Evolutionary conservation across 2,113 vertebrate species (phyloP), one percentile per base, ranked within the genome.

Genomic region (Acinonyx jubatus): DNA sequence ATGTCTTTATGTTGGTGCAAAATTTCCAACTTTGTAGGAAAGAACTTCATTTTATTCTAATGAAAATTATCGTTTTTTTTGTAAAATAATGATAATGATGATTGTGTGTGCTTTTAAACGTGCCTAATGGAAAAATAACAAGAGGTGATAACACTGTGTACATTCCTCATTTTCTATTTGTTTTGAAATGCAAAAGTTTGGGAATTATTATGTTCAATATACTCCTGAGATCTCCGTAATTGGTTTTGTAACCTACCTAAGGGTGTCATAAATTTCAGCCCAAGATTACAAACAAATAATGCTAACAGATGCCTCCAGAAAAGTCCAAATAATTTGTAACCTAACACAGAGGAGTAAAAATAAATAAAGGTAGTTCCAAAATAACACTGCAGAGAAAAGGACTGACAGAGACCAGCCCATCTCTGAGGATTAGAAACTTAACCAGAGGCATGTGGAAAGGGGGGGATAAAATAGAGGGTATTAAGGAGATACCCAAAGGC

Each of bases 271-370:
- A 91, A 87, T 82, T 83, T 87, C 61, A 78, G 29, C 12, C 14
- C 83, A 85, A 55, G 31, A 55, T 89, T 89, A 88, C 23, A 89
- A 89, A 55, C 36, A 93, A 84, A 68, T 50, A 85, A 69, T 45
- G 27, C 36, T 55, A 90, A 90, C 36, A 95, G 61, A 89, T 85
- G 41, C 1, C 79, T 55, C 13, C 57, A 18, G 23, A 95, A 78
- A 96, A 89, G 6, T 79, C 83, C 61, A 94, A 88, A 55, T 82
- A 96, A 96, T 92, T 63, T 61, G 36, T 81, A 87, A 66, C 14
- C 15, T 83, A 68, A 94, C 57, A 66, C 18, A 31, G 31, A 13
- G 31, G 19, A 33, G 18, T 16, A 36, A 12, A 33, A 81, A 55
- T 31, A 78, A 57, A 68, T 41, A 91, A 45, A 91, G 29, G n/a